Conservation (phyloP, 2,888 invertebrate species). For the Acleris sparsana region DNA sequence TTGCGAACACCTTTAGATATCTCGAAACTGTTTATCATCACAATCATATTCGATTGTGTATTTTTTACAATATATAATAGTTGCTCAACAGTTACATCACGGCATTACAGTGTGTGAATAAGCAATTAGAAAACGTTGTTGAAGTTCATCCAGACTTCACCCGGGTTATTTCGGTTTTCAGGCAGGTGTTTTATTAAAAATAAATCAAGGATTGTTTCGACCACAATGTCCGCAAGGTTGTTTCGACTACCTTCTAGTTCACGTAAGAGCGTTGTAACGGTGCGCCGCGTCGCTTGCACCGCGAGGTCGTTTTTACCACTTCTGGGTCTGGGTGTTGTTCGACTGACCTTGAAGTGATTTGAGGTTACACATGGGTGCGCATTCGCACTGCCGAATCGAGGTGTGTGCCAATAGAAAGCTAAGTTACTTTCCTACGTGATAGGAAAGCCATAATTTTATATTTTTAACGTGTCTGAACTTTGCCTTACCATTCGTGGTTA, state of each 20-base stretch:
- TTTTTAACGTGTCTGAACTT: constrained; percentile 29
- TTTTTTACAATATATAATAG: constrained; percentile 33
- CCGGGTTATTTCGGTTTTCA: constrained; percentile 33
- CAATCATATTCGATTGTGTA: constrained; percentile 20
- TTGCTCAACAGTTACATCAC: constrained; percentile 47
- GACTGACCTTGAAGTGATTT: constrained; percentile 70
- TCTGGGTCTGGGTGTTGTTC: constrained; percentile 74
- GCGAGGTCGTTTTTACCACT: constrained; percentile 71
- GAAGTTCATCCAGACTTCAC: constrained; percentile 41
- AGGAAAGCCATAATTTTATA: constrained; percentile 50
- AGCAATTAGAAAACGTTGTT: constrained; percentile 50
- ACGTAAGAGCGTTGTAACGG: constrained; percentile 35
- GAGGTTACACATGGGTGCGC: constrained; percentile 65
- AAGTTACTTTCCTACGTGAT: constrained; percentile 70
- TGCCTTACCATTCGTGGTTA: no score
- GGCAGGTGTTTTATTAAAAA: not conserved
- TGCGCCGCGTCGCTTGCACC: constrained; percentile 34
- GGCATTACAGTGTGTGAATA: constrained; percentile 55
- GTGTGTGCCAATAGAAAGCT: constrained; percentile 65
- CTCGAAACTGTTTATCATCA: constrained; percentile 12
- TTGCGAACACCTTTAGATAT: constrained; percentile 21
- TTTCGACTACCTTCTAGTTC: constrained; percentile 41
- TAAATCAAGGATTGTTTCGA: constrained; percentile 26
- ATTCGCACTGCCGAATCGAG: constrained; percentile 51
- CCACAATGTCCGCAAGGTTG: constrained; percentile 21